Evolutionary conservation across 2,888 invertebrate species (phyloP).

Genomic region (Pegoplata infirma): DNA sequence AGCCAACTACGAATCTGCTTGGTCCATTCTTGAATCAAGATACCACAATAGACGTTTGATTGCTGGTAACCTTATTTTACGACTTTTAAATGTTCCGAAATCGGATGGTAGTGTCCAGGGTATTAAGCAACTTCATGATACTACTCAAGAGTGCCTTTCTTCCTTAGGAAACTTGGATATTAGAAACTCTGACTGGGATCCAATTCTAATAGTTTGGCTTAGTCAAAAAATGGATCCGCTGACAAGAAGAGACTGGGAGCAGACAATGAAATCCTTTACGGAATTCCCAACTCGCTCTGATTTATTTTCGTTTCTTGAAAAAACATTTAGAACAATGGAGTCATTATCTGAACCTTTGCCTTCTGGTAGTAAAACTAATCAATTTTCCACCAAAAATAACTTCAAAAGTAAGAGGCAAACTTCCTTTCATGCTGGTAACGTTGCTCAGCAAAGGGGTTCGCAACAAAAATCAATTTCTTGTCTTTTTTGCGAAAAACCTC

Average conservation of each 20-base stretch:
- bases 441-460: neutral
- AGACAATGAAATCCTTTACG: neutral
- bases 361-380: neutral
- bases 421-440: neutral
- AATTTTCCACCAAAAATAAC: neutral
- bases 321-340: too few species aligned
- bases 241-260: slow-evolving; percentile 34
- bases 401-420: neutral
- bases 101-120: slow-evolving; percentile 13
- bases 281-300: too few species aligned
- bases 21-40: too few species aligned
- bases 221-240: slow-evolving; percentile 5
- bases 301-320: too few species aligned
- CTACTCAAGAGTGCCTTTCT: slow-evolving; percentile 28
- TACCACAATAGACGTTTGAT: slow-evolving; percentile 17
- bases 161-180: slow-evolving; percentile 24
- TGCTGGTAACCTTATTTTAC: neutral
- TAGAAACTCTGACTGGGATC: neutral
- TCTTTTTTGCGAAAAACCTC: slow-evolving; percentile 22
- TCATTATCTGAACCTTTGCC: neutral
- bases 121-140: slow-evolving; percentile 18
- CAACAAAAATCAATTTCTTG: slow-evolving; percentile 13
- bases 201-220: neutral
- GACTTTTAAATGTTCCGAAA: slow-evolving; percentile 21
- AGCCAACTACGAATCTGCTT: slow-evolving; percentile 10